Evolutionary conservation across 2,113 vertebrate genomes (phyloP).

Genomic region (Sciurus niger): DNA sequence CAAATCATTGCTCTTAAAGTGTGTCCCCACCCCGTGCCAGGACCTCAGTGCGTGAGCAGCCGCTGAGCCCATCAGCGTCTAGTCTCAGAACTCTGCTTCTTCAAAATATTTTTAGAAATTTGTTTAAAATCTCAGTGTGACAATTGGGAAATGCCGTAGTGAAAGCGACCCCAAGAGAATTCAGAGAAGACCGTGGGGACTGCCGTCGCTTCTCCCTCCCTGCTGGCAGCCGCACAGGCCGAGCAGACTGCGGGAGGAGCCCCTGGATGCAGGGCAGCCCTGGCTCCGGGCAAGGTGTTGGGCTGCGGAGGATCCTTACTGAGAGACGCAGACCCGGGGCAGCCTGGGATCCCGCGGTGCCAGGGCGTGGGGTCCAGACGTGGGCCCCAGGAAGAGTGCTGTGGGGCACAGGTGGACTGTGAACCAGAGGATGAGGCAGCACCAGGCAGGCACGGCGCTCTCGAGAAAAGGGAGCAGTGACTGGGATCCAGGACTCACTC

Average conservation of each 20-base stretch:
- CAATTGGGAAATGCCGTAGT: background rate
- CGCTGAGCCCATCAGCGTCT: background rate
- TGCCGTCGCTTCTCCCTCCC: too few relatives aligned
- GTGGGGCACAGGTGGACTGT: background rate
- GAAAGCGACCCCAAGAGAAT: background rate
- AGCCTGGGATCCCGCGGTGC: background rate
- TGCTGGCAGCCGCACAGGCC: accelerated
- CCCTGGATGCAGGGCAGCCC: background rate
- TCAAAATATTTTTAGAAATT: slow-evolving; percentile 8
- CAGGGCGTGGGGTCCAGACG: background rate
- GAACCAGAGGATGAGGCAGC: background rate
- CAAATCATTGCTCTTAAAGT: slow-evolving; percentile 27
- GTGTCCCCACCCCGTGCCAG: background rate
- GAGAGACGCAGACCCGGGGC: background rate
- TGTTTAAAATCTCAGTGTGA: slow-evolving; percentile 25
- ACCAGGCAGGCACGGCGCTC: background rate
- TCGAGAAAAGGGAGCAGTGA: background rate
- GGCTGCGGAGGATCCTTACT: background rate
- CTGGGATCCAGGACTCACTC: background rate
- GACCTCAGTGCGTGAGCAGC: background rate
- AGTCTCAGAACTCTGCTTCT: background rate
- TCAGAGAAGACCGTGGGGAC: background rate
- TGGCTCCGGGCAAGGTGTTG: background rate
- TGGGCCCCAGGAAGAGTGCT: background rate
- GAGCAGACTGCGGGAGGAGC: background rate